Evolutionary conservation across 2,113 vertebrate species (phyloP), one percentile per base, ranked within the genome.

Genomic region (Pterocles orientalis): DNA sequence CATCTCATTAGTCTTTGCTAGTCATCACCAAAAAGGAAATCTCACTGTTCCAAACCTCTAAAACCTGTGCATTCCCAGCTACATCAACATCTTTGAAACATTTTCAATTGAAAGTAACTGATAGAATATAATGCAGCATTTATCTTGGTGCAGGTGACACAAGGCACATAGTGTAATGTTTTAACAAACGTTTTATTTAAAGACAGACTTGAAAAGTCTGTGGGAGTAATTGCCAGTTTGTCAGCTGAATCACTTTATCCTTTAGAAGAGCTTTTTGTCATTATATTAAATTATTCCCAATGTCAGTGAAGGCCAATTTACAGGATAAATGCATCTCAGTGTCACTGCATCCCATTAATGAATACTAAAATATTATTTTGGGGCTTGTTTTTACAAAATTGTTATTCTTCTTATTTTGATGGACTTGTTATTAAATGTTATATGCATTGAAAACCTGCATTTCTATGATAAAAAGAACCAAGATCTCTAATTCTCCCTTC

Each of bases 111-210:
- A 95, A 97, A 96, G 18, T 68, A 95, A 93, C 85, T 68, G 69
- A 95, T 80, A 66, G 81, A 82, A 96, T 94, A 86, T 70, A 95
- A 97, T 78, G 69, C 88, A 89, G 89, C 75, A 95, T 97, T 96
- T 96, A 91, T 95, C 92, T 95, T 95, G 53, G 69, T 95, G 61
- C 19, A 78, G 84, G 85, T 98, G 96, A 97, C 90, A 97, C 18
- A 14, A 95, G 78, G 94, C 76, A 86, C 87, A 97, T 8, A 96
- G 82, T 1, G 1, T 41, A 70, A 89, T 66, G 77, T 50, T 95
- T 98, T 94, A 97, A 96, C 80, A 86, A 96, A 97, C 93, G 75
- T 97, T 98, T 98, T 97, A 97, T 97, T 97, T 97, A 97, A 98
- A 97, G 93, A 84, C 88, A 95, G 81, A 61, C 82, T 97, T 96